These are phyloP conservation scores for Tautogolabrus adspersus DNA, from an alignment of 2,113 vertebrate species.

Conservation along the genomic window DNA sequence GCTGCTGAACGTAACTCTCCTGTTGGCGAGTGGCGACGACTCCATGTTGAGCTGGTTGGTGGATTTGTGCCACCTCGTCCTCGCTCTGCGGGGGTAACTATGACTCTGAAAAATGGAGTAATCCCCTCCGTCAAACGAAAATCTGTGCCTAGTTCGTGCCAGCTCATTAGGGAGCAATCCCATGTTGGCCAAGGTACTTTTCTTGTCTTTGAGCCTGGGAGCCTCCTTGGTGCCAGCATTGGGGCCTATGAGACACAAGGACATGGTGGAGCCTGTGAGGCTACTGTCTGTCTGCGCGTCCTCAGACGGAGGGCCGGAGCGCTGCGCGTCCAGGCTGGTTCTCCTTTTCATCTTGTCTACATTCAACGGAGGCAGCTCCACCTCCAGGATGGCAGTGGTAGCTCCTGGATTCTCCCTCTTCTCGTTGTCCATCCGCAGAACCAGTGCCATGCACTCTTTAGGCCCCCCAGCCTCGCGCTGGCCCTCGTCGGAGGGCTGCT, in stretches of 20 bases:
- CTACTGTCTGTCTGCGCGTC: constrained; percentile 87
- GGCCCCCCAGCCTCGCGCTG: constrained; percentile 66
- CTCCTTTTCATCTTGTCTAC: constrained; percentile 69
- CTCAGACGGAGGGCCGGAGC: constrained; percentile 79
- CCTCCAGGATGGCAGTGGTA: constrained; percentile 76
- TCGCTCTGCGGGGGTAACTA: constrained; percentile 93
- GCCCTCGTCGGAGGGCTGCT: constrained; percentile 80
- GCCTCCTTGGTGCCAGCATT: constrained; percentile 81
- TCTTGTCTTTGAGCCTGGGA: constrained; percentile 82
- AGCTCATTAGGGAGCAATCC: constrained; percentile 85
- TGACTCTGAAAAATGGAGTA: constrained; percentile 96
- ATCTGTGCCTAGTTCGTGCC: constrained; percentile 91
- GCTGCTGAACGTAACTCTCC: constrained; percentile 92
- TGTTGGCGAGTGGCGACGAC: constrained; percentile 83
- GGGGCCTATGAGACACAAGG: constrained; percentile 89
- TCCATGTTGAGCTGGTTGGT: constrained; percentile 90
- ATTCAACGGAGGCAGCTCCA: constrained; percentile 65
- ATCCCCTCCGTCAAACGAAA: constrained; percentile 94
- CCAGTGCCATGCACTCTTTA: constrained; percentile 84
- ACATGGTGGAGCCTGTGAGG: constrained; percentile 88
- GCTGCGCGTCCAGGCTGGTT: constrained; percentile 79
- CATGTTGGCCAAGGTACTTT: constrained; percentile 73
- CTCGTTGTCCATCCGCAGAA: constrained; percentile 72
- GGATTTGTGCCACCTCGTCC: constrained; percentile 92
- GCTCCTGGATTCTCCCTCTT: constrained; percentile 64